Conservation (phyloP, 1,140 invertebrate genomes). For the Helicoverpa zea region DNA sequence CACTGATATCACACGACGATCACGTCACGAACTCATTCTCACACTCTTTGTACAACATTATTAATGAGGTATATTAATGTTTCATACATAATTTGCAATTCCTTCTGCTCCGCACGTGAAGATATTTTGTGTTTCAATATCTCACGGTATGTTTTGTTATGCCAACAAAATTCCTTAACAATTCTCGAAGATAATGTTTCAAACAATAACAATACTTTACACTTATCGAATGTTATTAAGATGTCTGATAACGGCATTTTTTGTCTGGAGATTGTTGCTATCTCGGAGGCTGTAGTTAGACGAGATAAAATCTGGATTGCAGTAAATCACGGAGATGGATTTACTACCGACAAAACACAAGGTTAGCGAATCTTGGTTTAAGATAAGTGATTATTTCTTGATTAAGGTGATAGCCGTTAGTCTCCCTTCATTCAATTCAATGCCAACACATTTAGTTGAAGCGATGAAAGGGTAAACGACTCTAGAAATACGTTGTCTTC, state of each 20-base stretch:
- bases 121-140: background rate
- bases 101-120: background rate
- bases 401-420: conserved; percentile 12
- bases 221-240: conserved; percentile 46
- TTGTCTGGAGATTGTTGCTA: conserved; percentile 14
- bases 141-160: conserved; percentile 33
- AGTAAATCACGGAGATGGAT: conserved; percentile 15
- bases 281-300: conserved; percentile 8
- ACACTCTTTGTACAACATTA: conserved; percentile 19
- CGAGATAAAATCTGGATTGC: conserved; percentile 21
- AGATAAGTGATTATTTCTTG: conserved; percentile 38
- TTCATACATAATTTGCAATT: background rate
- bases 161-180: conserved; percentile 20
- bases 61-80: background rate
- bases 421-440: background rate
- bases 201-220: conserved; percentile 46
- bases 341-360: conserved; percentile 18
- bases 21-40: conserved; percentile 20
- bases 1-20: conserved; percentile 50
- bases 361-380: conserved; percentile 12
- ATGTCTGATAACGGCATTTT: conserved; percentile 48
- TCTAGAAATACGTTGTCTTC: background rate
- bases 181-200: conserved; percentile 21
- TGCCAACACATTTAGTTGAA: conserved; percentile 1
- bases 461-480: background rate